phyloP scores from a whole-genome alignment of 2,797 vertebrate species.

The Paramormyrops hopkinsi region DNA sequence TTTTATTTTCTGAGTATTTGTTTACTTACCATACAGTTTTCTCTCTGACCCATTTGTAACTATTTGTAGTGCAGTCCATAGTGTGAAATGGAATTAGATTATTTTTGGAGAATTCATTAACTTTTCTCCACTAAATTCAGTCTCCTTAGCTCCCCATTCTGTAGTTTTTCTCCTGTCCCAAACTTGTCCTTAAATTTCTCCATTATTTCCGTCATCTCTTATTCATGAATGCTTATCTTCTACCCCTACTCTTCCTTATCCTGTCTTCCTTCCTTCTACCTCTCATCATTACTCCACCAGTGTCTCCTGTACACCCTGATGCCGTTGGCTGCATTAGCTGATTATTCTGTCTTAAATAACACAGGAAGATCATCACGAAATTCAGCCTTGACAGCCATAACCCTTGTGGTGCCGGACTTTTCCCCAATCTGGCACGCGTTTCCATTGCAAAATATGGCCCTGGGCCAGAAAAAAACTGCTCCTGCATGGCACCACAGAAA shows the following conservation, averaged over 20 bases:
- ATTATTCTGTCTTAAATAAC: background rate
- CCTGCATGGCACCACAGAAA: no score
- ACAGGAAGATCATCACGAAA: background rate
- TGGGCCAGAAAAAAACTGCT: no score
- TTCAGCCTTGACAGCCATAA: background rate
- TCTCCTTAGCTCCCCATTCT: background rate
- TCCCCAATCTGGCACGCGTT: no score
- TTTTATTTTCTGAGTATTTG: background rate
- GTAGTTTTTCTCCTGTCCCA: background rate
- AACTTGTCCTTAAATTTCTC: background rate
- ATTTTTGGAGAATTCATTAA: background rate
- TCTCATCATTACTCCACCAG: background rate
- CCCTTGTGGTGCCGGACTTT: no score
- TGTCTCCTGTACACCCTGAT: background rate
- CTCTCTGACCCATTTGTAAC: background rate
- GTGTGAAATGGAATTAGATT: background rate
- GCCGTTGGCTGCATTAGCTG: background rate
- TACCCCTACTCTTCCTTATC: background rate
- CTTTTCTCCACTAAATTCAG: background rate
- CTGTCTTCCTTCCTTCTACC: background rate
- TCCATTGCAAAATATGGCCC: no score
- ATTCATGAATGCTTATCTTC: background rate
- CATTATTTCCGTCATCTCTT: background rate
- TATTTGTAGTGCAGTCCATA: background rate
- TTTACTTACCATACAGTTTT: background rate